Evolutionary conservation across 2,888 invertebrate species (phyloP).

Genomic region (Endomychus coccineus): DNA sequence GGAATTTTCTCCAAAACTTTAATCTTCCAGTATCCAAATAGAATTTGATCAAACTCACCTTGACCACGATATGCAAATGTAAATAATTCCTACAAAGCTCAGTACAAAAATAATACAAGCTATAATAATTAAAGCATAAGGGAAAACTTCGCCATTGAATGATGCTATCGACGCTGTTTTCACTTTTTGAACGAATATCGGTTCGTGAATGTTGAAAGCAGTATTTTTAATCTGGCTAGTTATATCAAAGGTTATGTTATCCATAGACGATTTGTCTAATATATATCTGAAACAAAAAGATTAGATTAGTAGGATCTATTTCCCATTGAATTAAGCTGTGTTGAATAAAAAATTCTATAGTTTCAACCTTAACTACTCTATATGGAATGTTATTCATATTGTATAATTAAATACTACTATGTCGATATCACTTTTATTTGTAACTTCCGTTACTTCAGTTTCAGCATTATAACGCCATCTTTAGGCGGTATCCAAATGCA

Average conservation of each 20-base stretch:
- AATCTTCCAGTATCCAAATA: too few species aligned
- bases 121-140: constrained; percentile 81
- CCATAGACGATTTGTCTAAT: constrained; percentile 55
- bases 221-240: constrained; percentile 62
- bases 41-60: constrained; percentile 64
- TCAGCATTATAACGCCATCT: too few species aligned
- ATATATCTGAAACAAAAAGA: constrained; percentile 46
- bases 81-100: constrained; percentile 81
- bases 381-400: too few species aligned
- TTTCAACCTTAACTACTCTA: too few species aligned
- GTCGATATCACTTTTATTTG: too few species aligned
- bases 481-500: too few species aligned
- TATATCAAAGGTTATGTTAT: constrained; percentile 60
- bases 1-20: too few species aligned
- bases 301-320: too few species aligned
- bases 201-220: constrained; percentile 59
- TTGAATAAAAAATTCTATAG: too few species aligned
- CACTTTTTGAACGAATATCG: constrained; percentile 44
- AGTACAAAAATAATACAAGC: constrained; percentile 84
- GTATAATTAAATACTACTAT: too few species aligned
- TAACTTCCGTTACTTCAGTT: too few species aligned
- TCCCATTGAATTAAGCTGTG: too few species aligned
- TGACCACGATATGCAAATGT: constrained; percentile 91
- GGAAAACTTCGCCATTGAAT: constrained; percentile 59
- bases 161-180: constrained; percentile 42